Evolutionary conservation across 2,113 vertebrate species (phyloP), one percentile per base, ranked within the genome.

Genomic region (Anoura caudifer): DNA sequence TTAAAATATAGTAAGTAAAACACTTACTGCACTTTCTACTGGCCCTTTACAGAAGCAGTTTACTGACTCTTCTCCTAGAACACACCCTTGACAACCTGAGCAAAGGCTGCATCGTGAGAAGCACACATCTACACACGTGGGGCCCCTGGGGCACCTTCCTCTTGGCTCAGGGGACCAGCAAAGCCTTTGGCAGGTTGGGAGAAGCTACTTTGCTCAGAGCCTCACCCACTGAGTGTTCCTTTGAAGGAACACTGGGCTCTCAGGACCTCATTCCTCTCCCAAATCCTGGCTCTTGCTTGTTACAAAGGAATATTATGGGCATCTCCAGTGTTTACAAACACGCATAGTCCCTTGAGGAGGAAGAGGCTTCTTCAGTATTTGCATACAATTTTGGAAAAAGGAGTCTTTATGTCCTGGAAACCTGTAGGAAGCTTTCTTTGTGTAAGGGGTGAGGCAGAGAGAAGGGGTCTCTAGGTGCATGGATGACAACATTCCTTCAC

Each of bases 321-420:
- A 65, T 79, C 45, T 76, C 38, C n/a, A 87, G 19, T 67, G 61
- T 65, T 80, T 96, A 14, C 45, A 94, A 94, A 47, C 54, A 47
- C 79, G 65, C 33, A 31, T 17, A 75, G 41, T 24, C 67, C 31
- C 17, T 63, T 54, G 54, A 5, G 6, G 15, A 12, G 3, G 36
- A 38, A 84, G 81, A 59, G 52, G 8, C 47, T 8, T 90, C 61
- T 41, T 85, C 56, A 20, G 77, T 73, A 86, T 94, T 87, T 82
- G 61, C 69, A 86, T 72, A 67, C 56, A 86, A 67, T 86, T 97
- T 96, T 61, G 24, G 38, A 41, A 31, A 81, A 88, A 56, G 56
- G 31, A 50, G 7, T 85, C n/a, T 84, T 56, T 14, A 17, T 54
- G 43, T 82, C 43, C 59, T 90, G 54, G n/a, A 94, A 87, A 69